phyloP scores from a whole-genome alignment of 2,113 vertebrate genomes.

The Pagrus major region DNA sequence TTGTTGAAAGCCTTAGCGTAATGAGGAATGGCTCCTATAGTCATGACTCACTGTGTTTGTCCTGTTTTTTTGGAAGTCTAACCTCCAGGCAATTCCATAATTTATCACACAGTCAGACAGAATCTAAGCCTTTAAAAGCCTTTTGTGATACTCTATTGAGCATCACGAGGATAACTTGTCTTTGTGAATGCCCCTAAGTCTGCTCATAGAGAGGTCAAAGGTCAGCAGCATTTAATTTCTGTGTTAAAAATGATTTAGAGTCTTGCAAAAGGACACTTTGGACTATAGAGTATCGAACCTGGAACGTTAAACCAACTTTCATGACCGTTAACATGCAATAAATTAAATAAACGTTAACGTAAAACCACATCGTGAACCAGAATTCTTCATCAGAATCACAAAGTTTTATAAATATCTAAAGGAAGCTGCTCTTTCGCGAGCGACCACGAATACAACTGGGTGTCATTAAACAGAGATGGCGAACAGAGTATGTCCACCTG shows the following conservation, averaged over 20 bases:
- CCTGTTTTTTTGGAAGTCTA: neutral
- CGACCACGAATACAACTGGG: conserved; percentile 31
- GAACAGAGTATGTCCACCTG: conserved; percentile 52
- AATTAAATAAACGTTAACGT: neutral
- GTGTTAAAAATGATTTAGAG: neutral
- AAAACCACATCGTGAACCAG: neutral
- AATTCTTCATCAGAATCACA: neutral
- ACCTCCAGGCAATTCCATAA: conserved; percentile 14
- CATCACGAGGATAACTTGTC: conserved; percentile 13
- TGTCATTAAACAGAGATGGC: conserved; percentile 42
- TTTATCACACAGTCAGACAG: conserved; percentile 9
- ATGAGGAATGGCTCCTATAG: conserved; percentile 36
- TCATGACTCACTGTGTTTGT: conserved; percentile 42
- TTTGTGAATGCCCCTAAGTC: neutral
- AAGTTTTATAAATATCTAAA: conserved; percentile 3
- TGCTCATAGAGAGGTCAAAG: neutral
- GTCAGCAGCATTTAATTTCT: neutral
- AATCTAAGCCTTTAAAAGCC: neutral
- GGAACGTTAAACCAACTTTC: neutral
- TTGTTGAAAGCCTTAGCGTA: conserved; percentile 49
- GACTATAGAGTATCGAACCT: neutral
- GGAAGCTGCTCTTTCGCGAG: neutral
- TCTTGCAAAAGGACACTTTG: conserved; percentile 6
- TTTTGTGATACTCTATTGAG: conserved; percentile 12
- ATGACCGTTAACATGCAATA: neutral